Conservation (phyloP, 2,113 vertebrate species). For the Opisthocomus hoazin region DNA sequence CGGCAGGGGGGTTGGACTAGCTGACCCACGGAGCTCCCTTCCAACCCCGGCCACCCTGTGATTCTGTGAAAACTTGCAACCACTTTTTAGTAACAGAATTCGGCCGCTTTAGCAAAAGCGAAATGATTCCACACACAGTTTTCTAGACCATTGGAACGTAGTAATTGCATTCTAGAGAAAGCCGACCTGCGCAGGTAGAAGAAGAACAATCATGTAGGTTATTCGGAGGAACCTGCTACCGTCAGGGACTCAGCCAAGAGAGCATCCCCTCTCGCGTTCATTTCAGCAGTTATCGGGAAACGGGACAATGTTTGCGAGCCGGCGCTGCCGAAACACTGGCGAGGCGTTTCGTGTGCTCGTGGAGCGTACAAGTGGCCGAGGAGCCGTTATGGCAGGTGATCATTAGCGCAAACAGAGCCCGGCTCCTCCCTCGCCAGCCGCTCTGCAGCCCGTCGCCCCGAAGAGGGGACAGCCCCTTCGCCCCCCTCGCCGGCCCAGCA, state of each 20-base stretch:
- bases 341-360: not conserved
- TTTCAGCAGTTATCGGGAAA: not conserved
- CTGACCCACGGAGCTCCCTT: too few relatives aligned
- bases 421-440: not conserved
- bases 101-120: not conserved
- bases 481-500: not conserved
- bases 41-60: too few relatives aligned
- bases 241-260: not conserved
- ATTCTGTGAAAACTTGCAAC: not conserved
- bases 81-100: not conserved
- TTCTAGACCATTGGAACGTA: not conserved
- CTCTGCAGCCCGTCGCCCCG: not conserved
- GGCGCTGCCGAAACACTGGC: not conserved
- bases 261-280: not conserved
- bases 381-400: slow-evolving; percentile 11
- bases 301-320: not conserved
- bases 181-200: not conserved
- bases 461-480: not conserved
- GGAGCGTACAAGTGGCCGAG: not conserved
- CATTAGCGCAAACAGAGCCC: not conserved
- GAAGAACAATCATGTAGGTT: not conserved
- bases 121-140: not conserved
- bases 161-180: not conserved
- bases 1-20: too few relatives aligned
- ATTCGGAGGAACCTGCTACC: too few relatives aligned